A percentile compares a stretch with the other conserved stretches of the same genome.
Evolutionary conservation across 2,888 invertebrate genomes (phyloP).

Genomic region (Danaus chrysippus): DNA sequence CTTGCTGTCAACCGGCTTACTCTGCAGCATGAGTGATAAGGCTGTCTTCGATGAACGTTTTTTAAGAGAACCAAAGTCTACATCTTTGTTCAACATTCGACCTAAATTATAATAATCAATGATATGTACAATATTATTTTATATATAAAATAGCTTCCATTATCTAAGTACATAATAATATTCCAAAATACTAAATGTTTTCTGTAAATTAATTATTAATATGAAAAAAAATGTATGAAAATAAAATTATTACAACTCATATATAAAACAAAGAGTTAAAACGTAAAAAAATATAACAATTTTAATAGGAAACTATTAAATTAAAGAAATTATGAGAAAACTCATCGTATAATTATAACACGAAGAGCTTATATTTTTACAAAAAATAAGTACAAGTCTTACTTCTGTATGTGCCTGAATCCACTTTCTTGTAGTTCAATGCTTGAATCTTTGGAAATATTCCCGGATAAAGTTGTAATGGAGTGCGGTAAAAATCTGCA

Average conservation of each 20-base stretch:
- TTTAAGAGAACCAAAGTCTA: slow-evolving; percentile 36
- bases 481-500: slow-evolving; percentile 67
- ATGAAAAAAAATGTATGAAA: no score
- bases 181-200: no score
- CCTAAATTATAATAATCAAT: slow-evolving; percentile 38
- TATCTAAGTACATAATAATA: background rate
- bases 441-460: slow-evolving; percentile 42
- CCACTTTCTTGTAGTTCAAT: slow-evolving; percentile 60
- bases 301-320: no score
- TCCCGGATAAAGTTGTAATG: slow-evolving; percentile 55
- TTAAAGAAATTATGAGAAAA: background rate
- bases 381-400: background rate
- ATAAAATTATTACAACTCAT: no score
- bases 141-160: slow-evolving; percentile 9
- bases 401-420: background rate
- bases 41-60: slow-evolving; percentile 67
- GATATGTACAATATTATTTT: slow-evolving; percentile 1
- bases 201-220: no score
- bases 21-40: slow-evolving; percentile 60
- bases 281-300: no score
- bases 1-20: slow-evolving; percentile 56
- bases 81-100: slow-evolving; percentile 62
- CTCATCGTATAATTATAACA: background rate
- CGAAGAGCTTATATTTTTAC: background rate
- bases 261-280: no score